phyloP scores from a whole-genome alignment of 2,797 vertebrate genomes.

The Hemitrygon akajei region DNA sequence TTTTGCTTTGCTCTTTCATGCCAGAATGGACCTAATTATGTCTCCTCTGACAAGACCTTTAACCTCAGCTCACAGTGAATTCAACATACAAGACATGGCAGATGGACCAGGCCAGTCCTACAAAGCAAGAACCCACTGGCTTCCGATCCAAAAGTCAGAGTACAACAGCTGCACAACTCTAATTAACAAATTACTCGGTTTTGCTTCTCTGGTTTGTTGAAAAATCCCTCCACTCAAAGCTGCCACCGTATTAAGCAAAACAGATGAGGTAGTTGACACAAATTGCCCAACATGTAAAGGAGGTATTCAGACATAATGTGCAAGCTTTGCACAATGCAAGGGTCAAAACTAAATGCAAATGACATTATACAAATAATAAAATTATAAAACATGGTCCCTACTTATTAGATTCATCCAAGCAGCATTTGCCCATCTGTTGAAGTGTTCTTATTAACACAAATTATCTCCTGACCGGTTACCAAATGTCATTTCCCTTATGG shows the following conservation, averaged over 20 bases:
- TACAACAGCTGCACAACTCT: conserved; percentile 14
- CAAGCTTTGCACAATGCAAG: background rate
- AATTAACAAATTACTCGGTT: conserved; percentile 24
- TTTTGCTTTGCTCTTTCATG: background rate
- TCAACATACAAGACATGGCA: background rate
- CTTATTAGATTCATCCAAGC: background rate
- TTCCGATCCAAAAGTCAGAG: background rate
- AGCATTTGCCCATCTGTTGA: background rate
- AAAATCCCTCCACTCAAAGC: background rate
- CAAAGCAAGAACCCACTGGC: background rate
- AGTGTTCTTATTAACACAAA: background rate
- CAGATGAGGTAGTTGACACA: background rate
- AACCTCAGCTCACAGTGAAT: background rate
- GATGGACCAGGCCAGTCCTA: background rate
- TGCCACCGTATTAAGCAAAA: background rate
- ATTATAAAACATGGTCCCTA: background rate
- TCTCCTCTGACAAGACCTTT: background rate
- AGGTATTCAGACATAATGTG: background rate
- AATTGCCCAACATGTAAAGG: background rate
- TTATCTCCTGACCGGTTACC: background rate
- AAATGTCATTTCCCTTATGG: background rate
- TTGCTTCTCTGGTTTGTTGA: background rate
- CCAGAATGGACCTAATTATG: background rate
- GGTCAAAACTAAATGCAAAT: background rate
- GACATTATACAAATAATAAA: background rate